A percentile compares a stretch with the other conserved stretches of the same genome.
phyloP scores from a whole-genome alignment of 1,140 invertebrate genomes.

The Maniola jurtina region DNA sequence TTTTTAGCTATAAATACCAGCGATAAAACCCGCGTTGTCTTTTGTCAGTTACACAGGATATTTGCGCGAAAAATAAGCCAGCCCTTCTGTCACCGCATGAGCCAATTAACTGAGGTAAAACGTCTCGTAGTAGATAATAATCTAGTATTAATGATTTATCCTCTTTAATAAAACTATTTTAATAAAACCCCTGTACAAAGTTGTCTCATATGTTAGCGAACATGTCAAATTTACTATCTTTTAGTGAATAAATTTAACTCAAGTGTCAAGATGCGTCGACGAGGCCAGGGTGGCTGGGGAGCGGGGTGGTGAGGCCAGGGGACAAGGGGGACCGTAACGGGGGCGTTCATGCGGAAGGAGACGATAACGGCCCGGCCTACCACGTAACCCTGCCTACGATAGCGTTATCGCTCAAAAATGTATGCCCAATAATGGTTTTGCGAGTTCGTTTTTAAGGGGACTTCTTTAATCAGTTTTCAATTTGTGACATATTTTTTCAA shows the following conservation, averaged over 20 bases:
- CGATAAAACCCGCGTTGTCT: too few species aligned
- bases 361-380: conserved; percentile 76
- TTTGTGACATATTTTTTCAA: neutral
- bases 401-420: conserved; percentile 70
- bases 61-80: too few species aligned
- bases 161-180: too few species aligned
- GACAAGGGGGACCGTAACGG: conserved; percentile 54
- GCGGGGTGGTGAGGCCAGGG: conserved; percentile 31
- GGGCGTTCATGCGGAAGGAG: conserved; percentile 77
- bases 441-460: conserved; percentile 10
- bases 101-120: too few species aligned
- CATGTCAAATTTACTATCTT: neutral
- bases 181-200: too few species aligned
- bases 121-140: too few species aligned
- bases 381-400: conserved; percentile 66
- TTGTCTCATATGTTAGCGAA: neutral
- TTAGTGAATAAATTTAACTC: conserved; percentile 59
- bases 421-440: conserved; percentile 67
- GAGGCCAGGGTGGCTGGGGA: conserved; percentile 30
- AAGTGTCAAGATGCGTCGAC: conserved; percentile 66
- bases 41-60: too few species aligned
- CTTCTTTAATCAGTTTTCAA: conserved; percentile 14
- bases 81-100: too few species aligned
- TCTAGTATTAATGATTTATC: too few species aligned
- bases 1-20: too few species aligned